These are phyloP conservation scores for Sparidentex hasta DNA, from an alignment of 2,797 vertebrate genomes.

Conservation along the genomic window DNA sequence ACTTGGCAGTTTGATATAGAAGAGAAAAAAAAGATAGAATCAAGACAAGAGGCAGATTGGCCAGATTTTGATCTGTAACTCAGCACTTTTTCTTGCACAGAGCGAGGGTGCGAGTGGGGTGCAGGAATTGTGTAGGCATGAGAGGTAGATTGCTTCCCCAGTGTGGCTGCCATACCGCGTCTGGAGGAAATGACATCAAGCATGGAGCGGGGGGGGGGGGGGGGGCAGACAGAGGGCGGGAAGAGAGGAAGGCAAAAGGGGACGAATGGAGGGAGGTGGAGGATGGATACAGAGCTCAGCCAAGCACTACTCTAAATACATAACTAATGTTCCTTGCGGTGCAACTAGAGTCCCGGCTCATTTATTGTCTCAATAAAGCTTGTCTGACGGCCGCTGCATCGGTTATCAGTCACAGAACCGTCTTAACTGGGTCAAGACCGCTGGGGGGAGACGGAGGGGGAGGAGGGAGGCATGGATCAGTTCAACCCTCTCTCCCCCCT, in stretches of 20 bases:
- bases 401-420: slow-evolving; percentile 84
- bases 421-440: slow-evolving; percentile 86
- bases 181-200: slow-evolving; percentile 71
- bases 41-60: slow-evolving; percentile 66
- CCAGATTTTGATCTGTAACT: slow-evolving; percentile 76
- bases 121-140: slow-evolving; percentile 52
- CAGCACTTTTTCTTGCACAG: slow-evolving; percentile 69
- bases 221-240: background rate
- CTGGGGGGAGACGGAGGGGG: slow-evolving; percentile 49
- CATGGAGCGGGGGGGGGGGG: slow-evolving; percentile 17
- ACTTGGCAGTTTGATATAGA: slow-evolving; percentile 54
- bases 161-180: slow-evolving; percentile 45
- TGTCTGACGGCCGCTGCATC: slow-evolving; percentile 77
- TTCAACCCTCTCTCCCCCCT: slow-evolving; percentile 44
- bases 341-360: slow-evolving; percentile 77
- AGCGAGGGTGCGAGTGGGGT: slow-evolving; percentile 37
- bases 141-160: slow-evolving; percentile 64
- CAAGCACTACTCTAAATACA: slow-evolving; percentile 81
- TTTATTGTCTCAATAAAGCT: slow-evolving; percentile 87
- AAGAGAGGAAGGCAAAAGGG: slow-evolving; percentile 2
- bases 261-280: slow-evolving; percentile 12
- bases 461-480: background rate
- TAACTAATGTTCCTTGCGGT: slow-evolving; percentile 81
- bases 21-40: slow-evolving; percentile 62
- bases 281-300: slow-evolving; percentile 64